Percentiles rank a stretch among this genome's conserved stretches.
Evolutionary conservation across 1,140 invertebrate species (phyloP).

Genomic region (Heliconius hermathena): DNA sequence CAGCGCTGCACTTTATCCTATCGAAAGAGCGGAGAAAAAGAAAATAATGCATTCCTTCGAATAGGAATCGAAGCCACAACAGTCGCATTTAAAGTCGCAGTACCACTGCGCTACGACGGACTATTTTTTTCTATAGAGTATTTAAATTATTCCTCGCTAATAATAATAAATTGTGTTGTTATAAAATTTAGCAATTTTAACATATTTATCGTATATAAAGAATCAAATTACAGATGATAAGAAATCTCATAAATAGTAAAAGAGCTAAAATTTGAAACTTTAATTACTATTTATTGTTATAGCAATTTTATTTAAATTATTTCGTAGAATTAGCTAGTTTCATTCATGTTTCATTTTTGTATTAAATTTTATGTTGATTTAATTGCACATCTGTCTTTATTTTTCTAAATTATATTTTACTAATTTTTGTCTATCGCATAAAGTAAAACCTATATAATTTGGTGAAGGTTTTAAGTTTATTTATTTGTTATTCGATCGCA

Average conservation of each 20-base stretch:
- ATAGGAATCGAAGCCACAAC: too few species aligned
- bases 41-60: too few species aligned
- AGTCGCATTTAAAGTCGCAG: too few species aligned
- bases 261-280: conserved; percentile 3
- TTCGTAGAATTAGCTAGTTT: not conserved
- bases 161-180: conserved; percentile 5
- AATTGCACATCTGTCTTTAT: not conserved
- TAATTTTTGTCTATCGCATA: too few species aligned
- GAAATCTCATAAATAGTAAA: not conserved
- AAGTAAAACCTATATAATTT: too few species aligned
- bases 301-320: not conserved
- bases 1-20: too few species aligned
- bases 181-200: not conserved
- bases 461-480: too few species aligned
- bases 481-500: too few species aligned
- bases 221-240: not conserved
- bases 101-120: too few species aligned
- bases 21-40: too few species aligned
- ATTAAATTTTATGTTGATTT: not conserved
- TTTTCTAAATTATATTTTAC: not conserved
- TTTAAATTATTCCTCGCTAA: not conserved
- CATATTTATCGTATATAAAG: conserved; percentile 5
- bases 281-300: conserved; percentile 15
- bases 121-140: not conserved
- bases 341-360: conserved; percentile 2